Evolutionary conservation across 2,797 vertebrate species (phyloP), one percentile per base, ranked within the genome.

Genomic region (Micropoecilia bifurca): DNA sequence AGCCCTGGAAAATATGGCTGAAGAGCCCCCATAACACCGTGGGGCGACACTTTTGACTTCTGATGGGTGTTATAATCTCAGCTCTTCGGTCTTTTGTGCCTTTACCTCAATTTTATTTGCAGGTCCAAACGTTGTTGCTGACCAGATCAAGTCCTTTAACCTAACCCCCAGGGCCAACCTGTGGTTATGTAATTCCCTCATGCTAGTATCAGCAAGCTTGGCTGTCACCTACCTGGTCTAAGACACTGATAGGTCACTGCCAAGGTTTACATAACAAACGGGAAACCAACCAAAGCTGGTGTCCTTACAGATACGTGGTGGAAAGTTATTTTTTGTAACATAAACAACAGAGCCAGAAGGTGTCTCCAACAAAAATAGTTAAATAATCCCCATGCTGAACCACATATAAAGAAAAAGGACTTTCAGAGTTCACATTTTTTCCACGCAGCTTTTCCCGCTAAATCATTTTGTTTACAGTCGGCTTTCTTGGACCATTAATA

Each of bases 251-350:
- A 77, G 82, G 83, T 76, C 77, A 59, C 73, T 87, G 91, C 87
- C 92, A 91, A 89, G 80, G 86, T 95, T 95, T 95, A 95, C 92
- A 91, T 93, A 95, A 94, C 91, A 92, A 90, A 92, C 41, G 55
- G 80, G 74, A 85, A 85, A 83, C 63, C 80, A 33, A 75, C 74
- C 55, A 82, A 88, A 81, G 76, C 45, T 50, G 74, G 80, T 81
- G 83, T 85, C 75, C 77, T 76, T 78, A 80, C 77, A 76, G 68
- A 76, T 79, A 72, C 77, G 71, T 5, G 16, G 18, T 6, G 77
- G 48, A 85, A 71, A 85, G 63, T 2, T 66, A 39, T 36, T 71
- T 43, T 79, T n/a, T 78, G 77, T 73, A n/a, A 81, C 57, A 71
- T 76, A 45, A 73, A 75, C 81, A 39, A 4, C 12, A 47, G 73